Base-by-base conservation (phyloP, 2,888 invertebrate genomes). In the Notocelia uddmanniana region DNA sequence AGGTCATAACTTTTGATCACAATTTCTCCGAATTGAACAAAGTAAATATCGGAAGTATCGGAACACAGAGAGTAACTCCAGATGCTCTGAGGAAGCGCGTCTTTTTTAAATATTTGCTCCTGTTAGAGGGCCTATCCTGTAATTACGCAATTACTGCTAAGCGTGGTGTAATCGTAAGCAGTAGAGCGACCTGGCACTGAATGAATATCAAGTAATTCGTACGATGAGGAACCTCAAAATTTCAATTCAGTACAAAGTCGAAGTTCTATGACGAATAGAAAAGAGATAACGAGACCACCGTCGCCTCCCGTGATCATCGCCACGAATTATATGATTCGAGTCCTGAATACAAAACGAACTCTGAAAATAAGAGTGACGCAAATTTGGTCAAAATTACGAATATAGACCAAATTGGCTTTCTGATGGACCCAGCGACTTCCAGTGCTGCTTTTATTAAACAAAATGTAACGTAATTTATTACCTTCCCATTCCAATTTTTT, bases 321-420 rank as follows among this genome's bases (percentile, higher is more conserved):
- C 81, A 80, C 86, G 87, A 91, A 91, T 90, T 90, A 90, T 89
- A 86, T 84, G 85, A 81, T 83, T 78, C 89, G 87, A 84, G 88
- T 74, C 81, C 78, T 86, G 91, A 91, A 91, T 91, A 86, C 85
- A 85, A 88, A 91, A 86, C 83, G 85, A 82, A 83, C 81, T 82
- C 81, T 81, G 79, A 79, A 83, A 86, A 86, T 83, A 81, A 83
- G 79, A 81, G 81, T 74, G 81, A 81, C 81, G 81, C 84, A 84
- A 87, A 87, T 85, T 86, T 87, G 81, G 80, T 83, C 83, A 82
- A 87, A 88, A 88, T 89, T 87, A 90, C 85, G 83, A 84, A 84
- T 86, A 86, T 86, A 81, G 83, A 85, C 83, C 83, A 88, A 84
- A 89, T 88, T 85, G 87, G 81, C 81, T 81, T 54, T 21, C 54